Evolutionary conservation across 2,888 invertebrate species (phyloP), one percentile per base, ranked within the genome.

Genomic region (Cheilosia grossa): DNA sequence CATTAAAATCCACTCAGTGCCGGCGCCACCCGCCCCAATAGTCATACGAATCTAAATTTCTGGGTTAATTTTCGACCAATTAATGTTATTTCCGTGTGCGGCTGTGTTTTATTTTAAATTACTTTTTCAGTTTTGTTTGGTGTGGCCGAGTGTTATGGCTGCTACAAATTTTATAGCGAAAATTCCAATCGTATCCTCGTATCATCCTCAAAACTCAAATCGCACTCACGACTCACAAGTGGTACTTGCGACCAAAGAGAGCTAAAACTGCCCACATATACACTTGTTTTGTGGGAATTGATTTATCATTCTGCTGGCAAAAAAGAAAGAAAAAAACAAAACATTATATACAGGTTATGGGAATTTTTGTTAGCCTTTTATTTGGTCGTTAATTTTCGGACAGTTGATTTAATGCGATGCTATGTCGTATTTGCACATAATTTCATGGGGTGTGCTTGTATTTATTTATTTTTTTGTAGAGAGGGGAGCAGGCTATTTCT

Each of bases 331-430:
- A 21, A 2, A 21, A 2, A 21, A 1, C 21, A 40, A 51, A 69
- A 27, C 6, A 1, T 24, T 3, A 74, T 56, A 33, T 74, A 66
- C 33, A 56, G 53, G 58, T 64, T 66, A 53, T 75, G 47, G 54
- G 42, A 54, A 61, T 75, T 82, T 75, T 30, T 30, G 4, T 49
- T 59, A 37, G 59, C 30, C 42, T 61, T 79, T 83, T 80, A 80
- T 83, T 74, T 79, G 79, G 80, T 69, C 80, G 74, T 83, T 83
- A 74, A 83, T 83, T 83, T 70, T 79, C 80, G 74, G 80, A 79
- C 83, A 80, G 79, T 79, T 83, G 83, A 83, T 83, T 83, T 83
- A 83, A 83, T 83, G 83, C 74, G 80, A 75, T 75, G 69, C 83
- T 74, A 80, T 83, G 83, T 83, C 74, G 80, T 80, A 66, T 70